phyloP scores from a whole-genome alignment of 2,888 invertebrate species.

The Eilema griseolum region DNA sequence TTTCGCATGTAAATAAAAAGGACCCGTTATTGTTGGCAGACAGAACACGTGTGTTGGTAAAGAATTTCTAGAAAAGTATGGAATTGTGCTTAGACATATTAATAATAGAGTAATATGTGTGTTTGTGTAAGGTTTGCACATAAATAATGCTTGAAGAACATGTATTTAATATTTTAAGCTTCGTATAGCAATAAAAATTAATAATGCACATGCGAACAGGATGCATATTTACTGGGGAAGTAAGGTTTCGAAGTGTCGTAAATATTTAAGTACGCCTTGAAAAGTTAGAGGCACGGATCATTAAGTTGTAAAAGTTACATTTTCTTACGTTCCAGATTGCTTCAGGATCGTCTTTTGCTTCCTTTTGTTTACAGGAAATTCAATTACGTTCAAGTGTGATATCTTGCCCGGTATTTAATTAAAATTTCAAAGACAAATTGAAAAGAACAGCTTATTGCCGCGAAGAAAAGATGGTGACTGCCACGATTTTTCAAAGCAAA shows the following conservation, averaged over 20 bases:
- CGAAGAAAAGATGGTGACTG: slow-evolving; percentile 54
- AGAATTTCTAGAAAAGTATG: not conserved
- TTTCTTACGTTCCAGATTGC: slow-evolving; percentile 40
- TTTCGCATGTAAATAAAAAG: not conserved
- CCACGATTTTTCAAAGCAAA: slow-evolving; percentile 66
- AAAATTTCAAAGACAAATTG: slow-evolving; percentile 51
- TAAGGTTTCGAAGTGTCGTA: slow-evolving; percentile 42
- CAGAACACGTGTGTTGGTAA: not conserved
- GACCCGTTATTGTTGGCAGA: not conserved
- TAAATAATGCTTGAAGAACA: not conserved
- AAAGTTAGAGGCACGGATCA: slow-evolving; percentile 41
- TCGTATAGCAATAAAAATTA: slow-evolving; percentile 23
- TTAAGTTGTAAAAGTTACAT: slow-evolving; percentile 50
- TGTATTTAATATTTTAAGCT: not conserved
- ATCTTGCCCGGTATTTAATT: slow-evolving; percentile 54
- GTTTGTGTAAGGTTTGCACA: not conserved
- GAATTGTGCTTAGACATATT: not conserved
- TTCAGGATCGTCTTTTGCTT: slow-evolving; percentile 34
- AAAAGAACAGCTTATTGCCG: slow-evolving; percentile 52
- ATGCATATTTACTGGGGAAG: slow-evolving; percentile 27
- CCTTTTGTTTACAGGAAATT: slow-evolving; percentile 44
- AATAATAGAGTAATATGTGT: not conserved
- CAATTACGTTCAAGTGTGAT: slow-evolving; percentile 56
- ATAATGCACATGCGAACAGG: slow-evolving; percentile 33
- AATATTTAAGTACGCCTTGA: slow-evolving; percentile 47